Evolutionary conservation across 2,797 vertebrate species (phyloP).

Genomic region (Choloepus didactylus): DNA sequence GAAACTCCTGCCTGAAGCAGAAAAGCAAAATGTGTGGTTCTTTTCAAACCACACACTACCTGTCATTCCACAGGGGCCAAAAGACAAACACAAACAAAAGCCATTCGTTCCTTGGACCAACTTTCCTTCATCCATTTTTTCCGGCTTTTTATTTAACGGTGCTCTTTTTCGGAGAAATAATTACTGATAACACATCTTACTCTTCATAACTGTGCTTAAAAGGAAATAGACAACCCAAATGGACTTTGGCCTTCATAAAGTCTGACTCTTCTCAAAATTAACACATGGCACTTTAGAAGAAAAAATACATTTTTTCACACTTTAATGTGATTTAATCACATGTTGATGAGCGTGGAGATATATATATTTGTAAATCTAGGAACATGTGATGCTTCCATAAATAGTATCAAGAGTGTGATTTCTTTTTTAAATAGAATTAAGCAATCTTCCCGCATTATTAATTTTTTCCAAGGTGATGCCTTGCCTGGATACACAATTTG

Average conservation of each 20-base stretch:
- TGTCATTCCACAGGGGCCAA: background rate
- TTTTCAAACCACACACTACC: background rate
- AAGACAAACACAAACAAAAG: background rate
- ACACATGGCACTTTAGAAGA: background rate
- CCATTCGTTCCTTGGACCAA: too few species aligned
- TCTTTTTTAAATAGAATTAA: background rate
- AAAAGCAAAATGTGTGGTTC: slow-evolving; percentile 3
- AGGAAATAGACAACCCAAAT: background rate
- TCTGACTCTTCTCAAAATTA: background rate
- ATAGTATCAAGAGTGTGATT: background rate
- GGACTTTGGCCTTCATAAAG: background rate
- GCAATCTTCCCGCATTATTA: background rate
- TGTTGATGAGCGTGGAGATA: background rate
- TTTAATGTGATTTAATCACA: background rate
- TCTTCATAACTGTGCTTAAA: background rate
- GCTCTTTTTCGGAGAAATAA: background rate
- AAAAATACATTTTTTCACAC: background rate
- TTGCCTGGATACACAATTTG: background rate
- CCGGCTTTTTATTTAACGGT: background rate
- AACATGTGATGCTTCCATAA: background rate
- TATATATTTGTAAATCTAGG: background rate
- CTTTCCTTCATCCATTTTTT: background rate
- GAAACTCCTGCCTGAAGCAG: background rate
- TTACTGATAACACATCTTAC: background rate
- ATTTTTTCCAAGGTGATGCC: background rate